Evolutionary conservation across 2,797 vertebrate genomes (phyloP).

Genomic region (Threskiornis aethiopicus): DNA sequence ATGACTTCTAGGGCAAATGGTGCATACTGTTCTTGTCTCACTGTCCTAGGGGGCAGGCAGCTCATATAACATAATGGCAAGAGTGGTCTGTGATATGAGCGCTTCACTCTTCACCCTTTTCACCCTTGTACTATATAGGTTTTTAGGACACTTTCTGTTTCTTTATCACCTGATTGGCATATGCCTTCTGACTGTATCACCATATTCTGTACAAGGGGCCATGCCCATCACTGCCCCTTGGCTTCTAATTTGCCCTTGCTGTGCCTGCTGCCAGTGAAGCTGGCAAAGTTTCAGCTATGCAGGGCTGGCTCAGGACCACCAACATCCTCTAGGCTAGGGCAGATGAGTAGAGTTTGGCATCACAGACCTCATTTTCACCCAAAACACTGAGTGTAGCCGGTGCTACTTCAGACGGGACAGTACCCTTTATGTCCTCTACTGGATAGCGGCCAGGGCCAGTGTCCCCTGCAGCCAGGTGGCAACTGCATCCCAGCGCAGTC

Average conservation of each 20-base stretch:
- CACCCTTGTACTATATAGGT: not conserved
- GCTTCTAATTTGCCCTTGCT: not conserved
- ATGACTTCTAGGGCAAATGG: not conserved
- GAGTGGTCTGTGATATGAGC: not conserved
- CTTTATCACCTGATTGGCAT: not conserved
- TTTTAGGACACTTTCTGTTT: not conserved
- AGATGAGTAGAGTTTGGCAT: not conserved
- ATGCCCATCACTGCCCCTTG: not conserved
- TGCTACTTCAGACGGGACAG: not conserved
- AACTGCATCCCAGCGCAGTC: not conserved
- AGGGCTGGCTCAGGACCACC: not conserved
- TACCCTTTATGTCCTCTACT: not conserved
- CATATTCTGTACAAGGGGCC: not conserved
- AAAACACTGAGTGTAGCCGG: not conserved
- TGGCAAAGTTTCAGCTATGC: not conserved
- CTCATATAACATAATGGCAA: not conserved
- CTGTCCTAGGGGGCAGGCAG: not conserved
- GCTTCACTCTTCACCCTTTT: not conserved
- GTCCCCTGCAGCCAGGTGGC: not conserved
- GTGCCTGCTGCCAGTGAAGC: not conserved
- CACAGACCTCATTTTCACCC: not conserved
- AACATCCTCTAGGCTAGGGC: not conserved
- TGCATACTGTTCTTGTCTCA: not conserved
- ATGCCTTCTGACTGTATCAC: not conserved
- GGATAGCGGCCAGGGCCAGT: not conserved